These are phyloP conservation scores for Philaethria dido DNA, from an alignment of 2,888 invertebrate species.

Conservation along the genomic window DNA sequence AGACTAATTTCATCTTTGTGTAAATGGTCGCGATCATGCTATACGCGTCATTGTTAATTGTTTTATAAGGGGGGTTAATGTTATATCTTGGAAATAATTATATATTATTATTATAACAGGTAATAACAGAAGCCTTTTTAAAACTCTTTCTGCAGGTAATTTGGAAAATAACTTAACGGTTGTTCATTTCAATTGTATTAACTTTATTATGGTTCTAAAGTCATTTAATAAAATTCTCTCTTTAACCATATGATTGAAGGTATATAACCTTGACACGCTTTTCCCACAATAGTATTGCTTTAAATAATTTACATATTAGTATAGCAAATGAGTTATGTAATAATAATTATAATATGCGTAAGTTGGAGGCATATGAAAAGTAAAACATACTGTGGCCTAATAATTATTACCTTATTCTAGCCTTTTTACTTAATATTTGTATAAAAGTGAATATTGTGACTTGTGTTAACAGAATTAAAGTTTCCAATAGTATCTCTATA, in stretches of 20 bases:
- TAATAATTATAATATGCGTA: constrained; percentile 8
- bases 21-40: constrained; percentile 12
- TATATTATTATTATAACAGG: background rate
- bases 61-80: background rate
- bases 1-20: constrained; percentile 21
- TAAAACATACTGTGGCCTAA: background rate
- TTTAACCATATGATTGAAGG: constrained; percentile 22
- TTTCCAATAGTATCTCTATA: background rate
- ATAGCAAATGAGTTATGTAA: constrained; percentile 21
- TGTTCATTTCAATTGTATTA: background rate
- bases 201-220: background rate
- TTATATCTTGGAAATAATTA: background rate
- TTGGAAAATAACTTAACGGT: background rate
- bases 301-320: constrained; percentile 28
- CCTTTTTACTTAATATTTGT: background rate
- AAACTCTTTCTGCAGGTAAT: background rate
- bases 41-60: background rate
- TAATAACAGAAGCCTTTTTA: background rate
- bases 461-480: background rate
- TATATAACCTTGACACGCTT: constrained; percentile 39
- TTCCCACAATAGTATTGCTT: constrained; percentile 23
- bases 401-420: background rate
- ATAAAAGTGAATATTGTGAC: background rate
- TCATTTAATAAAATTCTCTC: background rate
- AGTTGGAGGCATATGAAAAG: constrained; percentile 1